phyloP scores from a whole-genome alignment of 1,140 invertebrate genomes.

The Trachymyrmex cornetzi region DNA sequence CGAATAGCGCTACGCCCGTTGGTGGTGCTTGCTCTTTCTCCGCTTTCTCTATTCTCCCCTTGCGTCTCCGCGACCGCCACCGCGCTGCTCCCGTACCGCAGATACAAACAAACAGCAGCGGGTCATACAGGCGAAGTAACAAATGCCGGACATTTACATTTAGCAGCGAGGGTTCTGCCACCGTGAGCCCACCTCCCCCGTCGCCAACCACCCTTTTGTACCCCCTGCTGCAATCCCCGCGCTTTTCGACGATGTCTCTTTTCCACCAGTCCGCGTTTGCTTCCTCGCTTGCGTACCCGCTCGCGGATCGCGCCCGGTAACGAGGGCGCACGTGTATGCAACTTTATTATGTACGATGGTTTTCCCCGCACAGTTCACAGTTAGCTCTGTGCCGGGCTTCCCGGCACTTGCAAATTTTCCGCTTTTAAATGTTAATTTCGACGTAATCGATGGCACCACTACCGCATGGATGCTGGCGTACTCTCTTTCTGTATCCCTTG shows the following conservation, averaged over 20 bases:
- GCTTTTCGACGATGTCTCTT: constrained; percentile 47
- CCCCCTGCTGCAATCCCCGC: constrained; percentile 25
- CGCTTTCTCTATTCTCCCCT: constrained; percentile 62
- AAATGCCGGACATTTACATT: constrained; percentile 86
- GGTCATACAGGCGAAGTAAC: constrained; percentile 84
- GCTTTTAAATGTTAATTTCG: constrained; percentile 81
- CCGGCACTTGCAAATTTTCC: constrained; percentile 82
- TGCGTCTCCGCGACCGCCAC: constrained; percentile 24
- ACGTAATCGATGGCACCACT: constrained; percentile 78
- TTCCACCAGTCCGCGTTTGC: constrained; percentile 28
- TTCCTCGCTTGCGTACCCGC: neutral
- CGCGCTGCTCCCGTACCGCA: constrained; percentile 71
- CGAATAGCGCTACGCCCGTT: constrained; percentile 55
- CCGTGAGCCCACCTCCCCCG: constrained; percentile 21
- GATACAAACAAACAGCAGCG: constrained; percentile 83
- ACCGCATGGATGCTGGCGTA: constrained; percentile 49
- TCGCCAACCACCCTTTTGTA: constrained; percentile 16
- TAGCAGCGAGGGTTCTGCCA: constrained; percentile 78
- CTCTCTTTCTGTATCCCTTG: neutral
- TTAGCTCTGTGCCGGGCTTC: constrained; percentile 68
- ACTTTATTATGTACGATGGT: constrained; percentile 71
- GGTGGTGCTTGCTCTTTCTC: constrained; percentile 58
- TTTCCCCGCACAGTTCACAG: constrained; percentile 52
- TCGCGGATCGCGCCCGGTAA: constrained; percentile 63
- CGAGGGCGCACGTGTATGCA: constrained; percentile 71